Conservation (phyloP, 92 coral and sea anemone genomes). For the Siderastrea siderea region DNA sequence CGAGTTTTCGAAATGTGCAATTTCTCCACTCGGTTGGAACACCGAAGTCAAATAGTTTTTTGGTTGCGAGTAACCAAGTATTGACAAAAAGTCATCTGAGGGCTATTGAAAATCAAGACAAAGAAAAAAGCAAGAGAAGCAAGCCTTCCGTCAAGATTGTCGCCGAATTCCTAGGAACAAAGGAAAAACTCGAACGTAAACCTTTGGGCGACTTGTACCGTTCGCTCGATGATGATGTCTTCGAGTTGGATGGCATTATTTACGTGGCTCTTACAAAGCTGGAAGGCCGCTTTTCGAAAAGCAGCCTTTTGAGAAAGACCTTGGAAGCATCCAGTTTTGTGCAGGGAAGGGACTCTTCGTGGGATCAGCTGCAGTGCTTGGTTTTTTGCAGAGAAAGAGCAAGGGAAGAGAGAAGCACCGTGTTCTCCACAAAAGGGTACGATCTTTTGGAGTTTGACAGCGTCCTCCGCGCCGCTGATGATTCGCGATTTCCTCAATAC, state of each 20-base stretch:
- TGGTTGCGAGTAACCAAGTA: conserved; percentile 15
- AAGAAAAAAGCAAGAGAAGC: neutral
- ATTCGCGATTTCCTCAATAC: neutral
- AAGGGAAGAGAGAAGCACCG: neutral
- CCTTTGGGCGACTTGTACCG: conserved; percentile 12
- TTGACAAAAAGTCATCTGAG: neutral
- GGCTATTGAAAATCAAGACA: conserved; percentile 22
- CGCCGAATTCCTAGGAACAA: conserved; percentile 1
- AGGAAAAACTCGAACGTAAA: conserved; percentile 6
- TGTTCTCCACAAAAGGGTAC: neutral
- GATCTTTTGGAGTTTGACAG: conserved; percentile 15
- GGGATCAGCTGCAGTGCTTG: conserved; percentile 20
- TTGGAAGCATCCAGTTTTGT: neutral
- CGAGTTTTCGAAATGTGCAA: neutral
- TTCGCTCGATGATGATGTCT: conserved; percentile 2
- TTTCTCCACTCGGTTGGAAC: conserved; percentile 18
- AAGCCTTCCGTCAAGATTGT: conserved; percentile 1
- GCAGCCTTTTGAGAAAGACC: neutral
- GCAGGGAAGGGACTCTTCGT: neutral
- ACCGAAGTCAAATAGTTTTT: conserved; percentile 4
- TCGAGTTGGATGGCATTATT: conserved; percentile 10
- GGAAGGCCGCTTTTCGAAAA: neutral
- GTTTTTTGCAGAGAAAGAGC: neutral
- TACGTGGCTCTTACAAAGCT: neutral
- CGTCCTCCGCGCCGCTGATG: neutral